phyloP scores from a whole-genome alignment of 2,888 invertebrate species.

The Auanema sp. region DNA sequence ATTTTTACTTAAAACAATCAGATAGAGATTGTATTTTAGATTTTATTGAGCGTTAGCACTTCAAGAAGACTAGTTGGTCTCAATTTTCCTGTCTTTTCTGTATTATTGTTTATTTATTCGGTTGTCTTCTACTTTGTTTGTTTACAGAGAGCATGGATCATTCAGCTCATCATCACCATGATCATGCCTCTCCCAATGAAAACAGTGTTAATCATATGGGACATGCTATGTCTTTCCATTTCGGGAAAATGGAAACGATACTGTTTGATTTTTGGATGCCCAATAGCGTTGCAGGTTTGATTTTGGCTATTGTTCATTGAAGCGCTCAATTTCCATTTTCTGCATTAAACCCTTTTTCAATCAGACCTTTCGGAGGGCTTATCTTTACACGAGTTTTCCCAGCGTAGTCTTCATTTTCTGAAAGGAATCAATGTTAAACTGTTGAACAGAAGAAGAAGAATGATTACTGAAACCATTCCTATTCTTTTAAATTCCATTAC shows the following conservation, averaged over 20 bases:
- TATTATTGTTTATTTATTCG: not conserved
- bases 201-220: conserved; percentile 21
- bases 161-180: conserved; percentile 8
- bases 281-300: not conserved
- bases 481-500: no score
- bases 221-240: conserved; percentile 50
- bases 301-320: no score
- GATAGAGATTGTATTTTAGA: no score
- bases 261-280: conserved; percentile 59
- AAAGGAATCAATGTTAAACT: no score
- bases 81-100: not conserved
- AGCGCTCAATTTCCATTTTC: no score
- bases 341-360: no score
- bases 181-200: conserved; percentile 6
- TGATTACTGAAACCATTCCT: no score
- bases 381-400: no score
- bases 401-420: no score
- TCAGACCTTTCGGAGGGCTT: no score
- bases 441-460: no score
- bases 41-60: not conserved
- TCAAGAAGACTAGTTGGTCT: not conserved
- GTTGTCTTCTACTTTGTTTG: not conserved
- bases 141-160: not conserved
- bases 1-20: no score
- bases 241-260: conserved; percentile 48